Conservation (phyloP, 2,888 invertebrate genomes). For the Selenia dentaria region DNA sequence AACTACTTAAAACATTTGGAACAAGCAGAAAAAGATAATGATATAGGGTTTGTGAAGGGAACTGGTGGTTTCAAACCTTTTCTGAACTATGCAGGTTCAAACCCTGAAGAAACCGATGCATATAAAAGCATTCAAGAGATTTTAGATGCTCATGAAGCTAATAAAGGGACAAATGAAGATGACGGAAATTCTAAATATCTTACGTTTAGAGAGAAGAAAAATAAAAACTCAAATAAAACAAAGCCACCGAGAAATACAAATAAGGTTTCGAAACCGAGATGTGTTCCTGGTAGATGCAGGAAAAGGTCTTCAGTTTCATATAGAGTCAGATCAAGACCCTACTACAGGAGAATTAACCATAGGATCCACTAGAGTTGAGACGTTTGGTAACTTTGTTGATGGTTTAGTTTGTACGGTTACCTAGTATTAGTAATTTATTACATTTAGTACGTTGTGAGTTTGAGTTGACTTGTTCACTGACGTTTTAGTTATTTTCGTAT, state of each 20-base stretch:
- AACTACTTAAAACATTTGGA: slow-evolving; percentile 67
- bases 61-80: slow-evolving; percentile 52
- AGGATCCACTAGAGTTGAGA: slow-evolving; percentile 16
- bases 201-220: slow-evolving; percentile 37
- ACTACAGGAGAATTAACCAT: slow-evolving; percentile 51
- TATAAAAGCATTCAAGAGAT: slow-evolving; percentile 71
- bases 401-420: no score
- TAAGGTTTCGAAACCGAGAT: slow-evolving; percentile 45
- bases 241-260: slow-evolving; percentile 40
- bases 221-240: slow-evolving; percentile 43
- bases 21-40: slow-evolving; percentile 48
- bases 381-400: background rate
- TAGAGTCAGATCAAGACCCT: slow-evolving; percentile 56
- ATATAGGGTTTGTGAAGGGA: slow-evolving; percentile 39
- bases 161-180: slow-evolving; percentile 42
- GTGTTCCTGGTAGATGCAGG: slow-evolving; percentile 57
- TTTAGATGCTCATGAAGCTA: slow-evolving; percentile 67
- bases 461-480: no score
- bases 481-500: no score
- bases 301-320: slow-evolving; percentile 46
- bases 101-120: slow-evolving; percentile 53
- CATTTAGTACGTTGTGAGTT: no score
- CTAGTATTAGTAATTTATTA: no score
- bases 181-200: slow-evolving; percentile 45
- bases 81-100: slow-evolving; percentile 30